Percentiles rank a stretch among this genome's conserved stretches.
Conservation (phyloP, 2,888 invertebrate genomes). For the Parnassius apollo region DNA sequence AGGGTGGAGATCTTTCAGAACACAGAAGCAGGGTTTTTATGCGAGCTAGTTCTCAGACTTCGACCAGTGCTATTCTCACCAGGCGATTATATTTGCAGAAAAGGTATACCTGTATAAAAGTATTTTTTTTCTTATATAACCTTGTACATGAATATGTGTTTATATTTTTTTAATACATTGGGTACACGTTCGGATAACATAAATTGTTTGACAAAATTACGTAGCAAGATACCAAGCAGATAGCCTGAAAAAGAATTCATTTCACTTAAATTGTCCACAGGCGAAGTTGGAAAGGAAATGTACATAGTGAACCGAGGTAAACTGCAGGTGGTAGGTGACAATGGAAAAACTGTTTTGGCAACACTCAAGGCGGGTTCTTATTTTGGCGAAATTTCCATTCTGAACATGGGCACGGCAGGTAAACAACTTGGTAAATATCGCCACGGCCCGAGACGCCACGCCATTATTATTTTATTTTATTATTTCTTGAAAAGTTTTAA, state of each 20-base stretch:
- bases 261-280: conserved; percentile 71
- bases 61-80: conserved; percentile 98
- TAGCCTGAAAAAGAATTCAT: too few relatives aligned
- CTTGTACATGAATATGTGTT: too few relatives aligned
- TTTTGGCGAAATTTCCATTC: conserved; percentile 99
- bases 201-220: too few relatives aligned
- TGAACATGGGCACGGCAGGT: conserved; percentile 99
- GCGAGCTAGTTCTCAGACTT: conserved; percentile 96
- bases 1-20: conserved; percentile 99
- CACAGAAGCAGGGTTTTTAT: conserved; percentile 99
- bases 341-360: conserved; percentile 97
- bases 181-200: too few relatives aligned
- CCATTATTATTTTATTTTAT: conserved; percentile 73
- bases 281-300: conserved; percentile 99
- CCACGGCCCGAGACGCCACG: conserved; percentile 81
- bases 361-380: conserved; percentile 99
- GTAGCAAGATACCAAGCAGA: too few relatives aligned
- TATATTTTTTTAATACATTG: too few relatives aligned
- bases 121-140: too few relatives aligned
- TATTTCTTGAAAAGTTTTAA: conserved; percentile 68
- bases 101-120: conserved; percentile 84
- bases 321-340: conserved; percentile 96
- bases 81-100: conserved; percentile 98
- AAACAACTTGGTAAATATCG: conserved; percentile 97
- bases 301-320: conserved; percentile 99